These are phyloP conservation scores for Microtus ochrogaster DNA, from an alignment of 2,113 vertebrate species.

Conservation along the genomic window DNA sequence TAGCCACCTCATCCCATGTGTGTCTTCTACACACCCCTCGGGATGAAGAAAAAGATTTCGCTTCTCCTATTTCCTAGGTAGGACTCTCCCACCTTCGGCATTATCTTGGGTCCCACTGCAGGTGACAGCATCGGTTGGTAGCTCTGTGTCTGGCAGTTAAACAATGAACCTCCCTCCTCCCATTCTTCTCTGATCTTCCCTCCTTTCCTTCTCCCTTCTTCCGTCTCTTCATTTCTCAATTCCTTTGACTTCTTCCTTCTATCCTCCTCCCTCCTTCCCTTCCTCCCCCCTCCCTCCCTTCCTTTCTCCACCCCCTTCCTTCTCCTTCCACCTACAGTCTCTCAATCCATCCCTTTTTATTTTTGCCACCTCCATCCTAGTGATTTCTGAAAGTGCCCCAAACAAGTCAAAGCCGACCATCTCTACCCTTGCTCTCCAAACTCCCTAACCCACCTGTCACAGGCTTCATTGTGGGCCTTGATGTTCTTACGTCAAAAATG, in stretches of 20 bases:
- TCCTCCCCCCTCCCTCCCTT: too few relatives aligned
- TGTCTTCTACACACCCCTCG: not conserved
- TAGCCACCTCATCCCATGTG: not conserved
- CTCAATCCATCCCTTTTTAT: not conserved
- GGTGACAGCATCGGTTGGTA: not conserved
- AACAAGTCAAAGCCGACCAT: too few relatives aligned
- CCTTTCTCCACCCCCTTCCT: not conserved
- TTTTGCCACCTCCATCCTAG: not conserved
- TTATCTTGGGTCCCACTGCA: not conserved
- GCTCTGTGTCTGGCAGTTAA: not conserved
- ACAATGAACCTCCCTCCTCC: not conserved
- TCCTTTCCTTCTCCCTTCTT: too few relatives aligned
- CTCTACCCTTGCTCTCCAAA: not conserved
- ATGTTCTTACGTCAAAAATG: not conserved
- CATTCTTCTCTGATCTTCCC: too few relatives aligned
- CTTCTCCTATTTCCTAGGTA: not conserved
- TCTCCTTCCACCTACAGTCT: not conserved
- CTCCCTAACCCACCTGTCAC: not conserved
- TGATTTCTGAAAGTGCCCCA: not conserved
- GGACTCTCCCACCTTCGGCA: rapidly evolving
- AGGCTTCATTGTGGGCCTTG: not conserved
- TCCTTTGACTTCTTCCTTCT: too few relatives aligned
- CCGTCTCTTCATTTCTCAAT: too few relatives aligned
- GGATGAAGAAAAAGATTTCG: not conserved
- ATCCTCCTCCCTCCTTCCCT: too few relatives aligned